Evolutionary conservation across 2,888 invertebrate genomes (phyloP), one percentile per base, ranked within the genome.

Genomic region (Rotaria macrura): DNA sequence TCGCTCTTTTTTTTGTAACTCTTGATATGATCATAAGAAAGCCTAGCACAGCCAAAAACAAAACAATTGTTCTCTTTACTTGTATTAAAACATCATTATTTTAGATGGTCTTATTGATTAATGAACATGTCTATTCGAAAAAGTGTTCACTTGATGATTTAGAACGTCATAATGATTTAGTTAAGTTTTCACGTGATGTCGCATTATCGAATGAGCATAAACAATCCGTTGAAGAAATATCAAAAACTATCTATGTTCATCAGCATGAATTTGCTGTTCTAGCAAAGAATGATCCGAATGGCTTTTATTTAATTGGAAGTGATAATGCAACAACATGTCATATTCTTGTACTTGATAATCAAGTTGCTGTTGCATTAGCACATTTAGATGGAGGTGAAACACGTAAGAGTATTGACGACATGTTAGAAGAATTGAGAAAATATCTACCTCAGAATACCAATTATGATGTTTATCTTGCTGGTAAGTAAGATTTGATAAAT

Each of bases 291-390:
- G 79, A 79, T 79, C 79, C 43, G n/a, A 43, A 79, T 87, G 90
- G 90, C 97, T 57, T 86, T 7, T 29, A 86, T 29, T 72, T 86
- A 38, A 84, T 86, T 83, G 86, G 86, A n/a, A 84, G 84, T 55
- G 86, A 86, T 57, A 84, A 86, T 85, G 84, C 86, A 23, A 86
- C 86, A 34, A 86, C 86, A 38, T 86, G 86, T 57, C 86, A 86
- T 65, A 86, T 86, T n/a, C 23, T 86, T 47, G 29, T 86, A 29
- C 25, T 86, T 5, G 86, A 84, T 40, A 74, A 86, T 49, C 84
- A 86, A 54, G 2, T 34, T 9, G 74, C 74, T n/a, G 25, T 47
- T 20, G 65, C 74, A 17, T 47, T 86, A 38, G 47, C 65, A n/a
- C 86, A 86, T 85, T 86, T 86, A 47, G 86, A 86, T 85, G 86